Evolutionary conservation across 2,797 vertebrate species (phyloP).

Genomic region (Pseudocheirus occidentalis): DNA sequence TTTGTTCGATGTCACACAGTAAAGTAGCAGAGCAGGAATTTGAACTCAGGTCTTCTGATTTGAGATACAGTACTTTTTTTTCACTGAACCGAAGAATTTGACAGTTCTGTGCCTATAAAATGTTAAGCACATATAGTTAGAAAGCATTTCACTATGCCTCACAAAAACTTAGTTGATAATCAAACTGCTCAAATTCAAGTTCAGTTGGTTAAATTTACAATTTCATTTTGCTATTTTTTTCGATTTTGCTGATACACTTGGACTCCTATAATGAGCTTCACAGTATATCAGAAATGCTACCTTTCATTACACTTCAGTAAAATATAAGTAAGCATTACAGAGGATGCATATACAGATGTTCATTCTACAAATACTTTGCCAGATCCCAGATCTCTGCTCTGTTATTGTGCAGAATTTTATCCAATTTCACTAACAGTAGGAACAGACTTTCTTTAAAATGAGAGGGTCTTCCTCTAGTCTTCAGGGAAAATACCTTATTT

Average conservation of each 20-base stretch:
- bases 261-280: neutral
- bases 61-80: neutral
- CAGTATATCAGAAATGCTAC: neutral
- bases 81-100: neutral
- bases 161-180: slow-evolving; percentile 8
- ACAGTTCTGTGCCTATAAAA: neutral
- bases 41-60: neutral
- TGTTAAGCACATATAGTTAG: neutral
- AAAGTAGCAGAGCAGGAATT: neutral
- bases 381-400: neutral
- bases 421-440: neutral
- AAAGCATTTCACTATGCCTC: neutral
- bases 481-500: neutral
- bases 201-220: neutral
- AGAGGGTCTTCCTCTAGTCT: neutral
- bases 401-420: neutral
- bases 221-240: slow-evolving; percentile 21
- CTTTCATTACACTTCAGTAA: slow-evolving; percentile 4
- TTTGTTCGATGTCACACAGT: neutral
- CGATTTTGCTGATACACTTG: neutral
- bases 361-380: neutral
- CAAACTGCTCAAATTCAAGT: neutral
- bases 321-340: neutral
- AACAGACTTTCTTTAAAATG: slow-evolving; percentile 1
- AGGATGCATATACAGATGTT: neutral